Base-by-base conservation (phyloP, 2,888 invertebrate species). In the Eumerus sabulonum region DNA sequence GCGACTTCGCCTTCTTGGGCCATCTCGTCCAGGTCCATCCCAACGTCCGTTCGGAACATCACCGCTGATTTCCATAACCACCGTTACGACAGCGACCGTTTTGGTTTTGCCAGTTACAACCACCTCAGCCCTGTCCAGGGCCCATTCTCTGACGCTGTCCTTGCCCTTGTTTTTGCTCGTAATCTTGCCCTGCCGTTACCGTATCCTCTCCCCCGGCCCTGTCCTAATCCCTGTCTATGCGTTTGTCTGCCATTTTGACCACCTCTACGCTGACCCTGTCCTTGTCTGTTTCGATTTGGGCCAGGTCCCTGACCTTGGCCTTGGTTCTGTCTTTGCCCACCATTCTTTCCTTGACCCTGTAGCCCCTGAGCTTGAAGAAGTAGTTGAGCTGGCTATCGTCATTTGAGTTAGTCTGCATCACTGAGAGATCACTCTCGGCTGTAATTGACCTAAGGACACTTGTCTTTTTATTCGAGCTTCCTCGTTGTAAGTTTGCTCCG, bases 121-220 rank as follows among this genome's bases (percentile, higher is more conserved):
- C 7, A 36, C 36, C 36, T 36, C 36, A 11, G 36, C 36, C 36
- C 36, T 36, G 36, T 36, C 36, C 36, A 9, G 5, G 36, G 36
- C 50, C 57, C 1, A 13, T 9, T 1, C 59, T 50, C 45, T 56
- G 62, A 7, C 59, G 42, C n/a, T 19, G 17, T 0, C 62, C 64
- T 14, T 50, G 14, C 12, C 67, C 47, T 14, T 48, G 48, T n/a
- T 47, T 36, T 16, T 59, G 60, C 11, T 35, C 63, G 11, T 64
- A 44, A 12, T 11, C 36, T 11, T 36, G 36, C 7, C 36, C 36
- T 36, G 7, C 59, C 47, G 35, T 54, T 11, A 9, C 59, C 50
- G 45, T 57, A 27, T 16, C 68, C 38, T 16, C 63, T 27, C 12
- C 51, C 14, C 1, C 48, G 54, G 5, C 42, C 35, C 11, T 56